Evolutionary conservation across 2,113 vertebrate species (phyloP).

Genomic region (Phylloscopus whistleri): DNA sequence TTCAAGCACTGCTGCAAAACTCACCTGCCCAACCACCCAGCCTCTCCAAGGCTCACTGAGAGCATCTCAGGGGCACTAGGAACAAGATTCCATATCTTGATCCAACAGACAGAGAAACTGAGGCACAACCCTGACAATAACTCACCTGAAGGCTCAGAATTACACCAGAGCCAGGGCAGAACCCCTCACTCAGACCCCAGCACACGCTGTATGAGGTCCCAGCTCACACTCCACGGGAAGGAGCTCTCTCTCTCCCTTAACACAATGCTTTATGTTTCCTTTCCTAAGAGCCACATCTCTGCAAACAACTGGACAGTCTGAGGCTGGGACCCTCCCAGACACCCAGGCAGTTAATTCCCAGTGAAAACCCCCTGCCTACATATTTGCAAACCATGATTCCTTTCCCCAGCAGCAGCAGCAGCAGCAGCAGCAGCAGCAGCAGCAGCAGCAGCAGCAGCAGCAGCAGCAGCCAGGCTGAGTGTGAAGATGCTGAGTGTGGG

Average conservation of each 20-base stretch:
- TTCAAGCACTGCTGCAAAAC: not conserved
- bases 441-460: not conserved
- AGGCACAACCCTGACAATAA: not conserved
- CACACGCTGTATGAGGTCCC: accelerated
- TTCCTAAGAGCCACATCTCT: not conserved
- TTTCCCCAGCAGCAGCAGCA: not conserved
- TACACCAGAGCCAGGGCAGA: not conserved
- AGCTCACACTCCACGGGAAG: not conserved
- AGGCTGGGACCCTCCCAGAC: not conserved
- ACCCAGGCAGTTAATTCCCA: not conserved
- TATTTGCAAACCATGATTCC: not conserved
- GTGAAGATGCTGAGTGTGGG: not conserved
- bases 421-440: not conserved
- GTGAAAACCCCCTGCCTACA: not conserved
- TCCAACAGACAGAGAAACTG: not conserved
- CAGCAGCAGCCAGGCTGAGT: not conserved
- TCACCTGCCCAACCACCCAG: not conserved
- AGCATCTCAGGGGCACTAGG: not conserved
- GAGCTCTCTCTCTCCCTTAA: not conserved
- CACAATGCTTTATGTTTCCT: not conserved
- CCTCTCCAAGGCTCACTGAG: not conserved
- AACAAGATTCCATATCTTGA: not conserved
- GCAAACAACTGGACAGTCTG: not conserved
- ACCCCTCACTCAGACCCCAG: accelerated
- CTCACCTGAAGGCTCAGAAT: not conserved